phyloP scores from a whole-genome alignment of 2,888 invertebrate genomes.

The Caenorhabditis zanzibari region DNA sequence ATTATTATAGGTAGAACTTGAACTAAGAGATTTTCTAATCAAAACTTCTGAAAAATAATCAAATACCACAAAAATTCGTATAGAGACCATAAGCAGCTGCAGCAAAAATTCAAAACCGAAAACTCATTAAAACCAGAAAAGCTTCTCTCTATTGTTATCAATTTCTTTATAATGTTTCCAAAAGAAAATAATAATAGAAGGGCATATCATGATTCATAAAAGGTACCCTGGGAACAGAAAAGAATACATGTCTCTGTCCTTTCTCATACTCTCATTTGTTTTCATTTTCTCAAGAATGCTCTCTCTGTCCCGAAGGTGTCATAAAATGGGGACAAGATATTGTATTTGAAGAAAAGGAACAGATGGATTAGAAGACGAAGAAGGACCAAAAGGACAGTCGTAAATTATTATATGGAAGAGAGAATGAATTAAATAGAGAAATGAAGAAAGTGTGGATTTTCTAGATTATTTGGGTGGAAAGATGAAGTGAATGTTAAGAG shows the following conservation, averaged over 20 bases:
- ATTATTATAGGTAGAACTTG: too few species aligned
- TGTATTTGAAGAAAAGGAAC: slow-evolving; percentile 38
- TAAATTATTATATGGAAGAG: slow-evolving; percentile 20
- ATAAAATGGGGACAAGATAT: slow-evolving; percentile 31
- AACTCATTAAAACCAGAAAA: not conserved
- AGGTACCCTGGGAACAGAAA: slow-evolving; percentile 12
- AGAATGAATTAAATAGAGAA: slow-evolving; percentile 13
- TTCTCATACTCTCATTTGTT: slow-evolving; percentile 26
- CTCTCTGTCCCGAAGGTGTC: slow-evolving; percentile 30
- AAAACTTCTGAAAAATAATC: too few species aligned
- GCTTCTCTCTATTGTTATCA: slow-evolving; percentile 5
- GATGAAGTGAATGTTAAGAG: too few species aligned
- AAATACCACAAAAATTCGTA: too few species aligned
- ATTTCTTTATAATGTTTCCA: not conserved
- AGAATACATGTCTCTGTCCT: slow-evolving; percentile 34
- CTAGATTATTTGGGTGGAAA: not conserved
- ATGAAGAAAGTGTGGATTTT: not conserved
- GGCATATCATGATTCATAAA: slow-evolving; percentile 37
- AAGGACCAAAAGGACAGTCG: not conserved
- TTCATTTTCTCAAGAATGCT: slow-evolving; percentile 40
- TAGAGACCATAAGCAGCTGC: too few species aligned
- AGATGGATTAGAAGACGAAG: slow-evolving; percentile 36
- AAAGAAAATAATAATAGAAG: slow-evolving; percentile 19
- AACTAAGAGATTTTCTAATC: too few species aligned
- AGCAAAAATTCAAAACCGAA: too few species aligned